phyloP scores from a whole-genome alignment of 2,888 invertebrate genomes.

The Agrochola litura region DNA sequence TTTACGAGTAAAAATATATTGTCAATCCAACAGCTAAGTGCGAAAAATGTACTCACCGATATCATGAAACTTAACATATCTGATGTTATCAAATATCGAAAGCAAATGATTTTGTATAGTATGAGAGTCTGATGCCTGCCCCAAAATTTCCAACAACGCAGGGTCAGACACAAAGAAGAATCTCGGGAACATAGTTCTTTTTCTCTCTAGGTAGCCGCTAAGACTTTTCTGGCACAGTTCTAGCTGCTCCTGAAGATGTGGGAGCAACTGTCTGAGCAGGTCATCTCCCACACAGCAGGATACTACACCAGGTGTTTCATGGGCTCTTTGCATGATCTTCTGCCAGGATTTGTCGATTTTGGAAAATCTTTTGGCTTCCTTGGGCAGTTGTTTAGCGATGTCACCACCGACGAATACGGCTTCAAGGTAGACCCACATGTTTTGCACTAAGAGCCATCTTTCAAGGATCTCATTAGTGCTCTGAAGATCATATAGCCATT shows the following conservation, averaged over 20 bases:
- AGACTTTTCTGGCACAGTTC: slow-evolving; percentile 99
- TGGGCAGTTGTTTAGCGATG: slow-evolving; percentile 99
- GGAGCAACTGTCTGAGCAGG: slow-evolving; percentile 96
- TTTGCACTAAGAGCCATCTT: slow-evolving; percentile 98
- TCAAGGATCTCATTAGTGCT: slow-evolving; percentile 99
- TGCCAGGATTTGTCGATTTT: slow-evolving; percentile 99
- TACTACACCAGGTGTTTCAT: slow-evolving; percentile 98
- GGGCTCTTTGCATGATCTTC: slow-evolving; percentile 99
- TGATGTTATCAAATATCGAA: slow-evolving; percentile 98
- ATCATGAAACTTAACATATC: slow-evolving; percentile 98
- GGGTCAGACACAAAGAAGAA: slow-evolving; percentile 99
- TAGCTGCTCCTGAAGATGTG: slow-evolving; percentile 98
- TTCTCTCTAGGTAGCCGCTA: slow-evolving; percentile 97
- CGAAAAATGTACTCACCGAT: slow-evolving; percentile 86
- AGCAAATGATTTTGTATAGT: slow-evolving; percentile 98
- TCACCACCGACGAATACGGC: slow-evolving; percentile 99
- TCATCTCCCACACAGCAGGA: slow-evolving; percentile 99
- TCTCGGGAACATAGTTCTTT: slow-evolving; percentile 97
- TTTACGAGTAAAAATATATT: neutral
- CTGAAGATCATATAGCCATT: slow-evolving; percentile 98
- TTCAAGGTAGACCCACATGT: slow-evolving; percentile 99
- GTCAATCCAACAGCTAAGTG: neutral
- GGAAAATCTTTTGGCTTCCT: slow-evolving; percentile 97
- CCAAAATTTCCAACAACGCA: slow-evolving; percentile 96
- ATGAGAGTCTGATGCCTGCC: slow-evolving; percentile 98